Conservation (phyloP, 2,888 invertebrate genomes). For the Nebria brevicollis region DNA sequence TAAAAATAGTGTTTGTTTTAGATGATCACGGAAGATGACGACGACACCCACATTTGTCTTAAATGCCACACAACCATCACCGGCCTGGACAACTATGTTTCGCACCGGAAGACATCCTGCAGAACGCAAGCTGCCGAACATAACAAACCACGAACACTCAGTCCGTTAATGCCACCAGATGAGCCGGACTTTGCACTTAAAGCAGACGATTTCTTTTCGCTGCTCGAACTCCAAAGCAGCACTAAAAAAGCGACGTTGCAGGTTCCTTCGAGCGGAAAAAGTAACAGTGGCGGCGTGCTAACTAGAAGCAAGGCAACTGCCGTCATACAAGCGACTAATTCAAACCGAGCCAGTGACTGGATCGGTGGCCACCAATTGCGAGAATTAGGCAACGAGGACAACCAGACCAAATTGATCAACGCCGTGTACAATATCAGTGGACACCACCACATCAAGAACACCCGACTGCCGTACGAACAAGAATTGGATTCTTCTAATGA, state of each 20-base stretch:
- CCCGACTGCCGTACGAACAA: constrained; percentile 59
- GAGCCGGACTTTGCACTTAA: constrained; percentile 71
- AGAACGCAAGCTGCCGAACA: constrained; percentile 56
- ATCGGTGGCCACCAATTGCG: constrained; percentile 70
- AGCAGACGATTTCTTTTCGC: constrained; percentile 88
- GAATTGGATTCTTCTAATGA: constrained; percentile 66
- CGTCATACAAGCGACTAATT: constrained; percentile 56
- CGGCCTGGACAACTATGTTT: constrained; percentile 87
- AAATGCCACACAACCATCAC: constrained; percentile 85
- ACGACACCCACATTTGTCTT: constrained; percentile 88
- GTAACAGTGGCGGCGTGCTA: constrained; percentile 61
- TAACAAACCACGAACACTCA: constrained; percentile 57
- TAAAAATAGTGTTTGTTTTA: constrained; percentile 20
- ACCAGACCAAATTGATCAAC: constrained; percentile 72
- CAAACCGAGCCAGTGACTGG: constrained; percentile 68
- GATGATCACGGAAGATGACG: constrained; percentile 76
- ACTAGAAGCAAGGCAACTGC: constrained; percentile 64
- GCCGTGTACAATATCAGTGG: constrained; percentile 73
- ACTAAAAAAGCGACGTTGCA: constrained; percentile 66
- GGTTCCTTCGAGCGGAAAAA: constrained; percentile 63
- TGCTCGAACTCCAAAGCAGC: constrained; percentile 81
- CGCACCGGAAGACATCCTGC: constrained; percentile 81
- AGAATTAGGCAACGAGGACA: constrained; percentile 68
- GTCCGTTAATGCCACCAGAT: constrained; percentile 60
- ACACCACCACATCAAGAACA: constrained; percentile 60